phyloP scores from a whole-genome alignment of 2,797 vertebrate genomes.

The Lateolabrax maculatus region DNA sequence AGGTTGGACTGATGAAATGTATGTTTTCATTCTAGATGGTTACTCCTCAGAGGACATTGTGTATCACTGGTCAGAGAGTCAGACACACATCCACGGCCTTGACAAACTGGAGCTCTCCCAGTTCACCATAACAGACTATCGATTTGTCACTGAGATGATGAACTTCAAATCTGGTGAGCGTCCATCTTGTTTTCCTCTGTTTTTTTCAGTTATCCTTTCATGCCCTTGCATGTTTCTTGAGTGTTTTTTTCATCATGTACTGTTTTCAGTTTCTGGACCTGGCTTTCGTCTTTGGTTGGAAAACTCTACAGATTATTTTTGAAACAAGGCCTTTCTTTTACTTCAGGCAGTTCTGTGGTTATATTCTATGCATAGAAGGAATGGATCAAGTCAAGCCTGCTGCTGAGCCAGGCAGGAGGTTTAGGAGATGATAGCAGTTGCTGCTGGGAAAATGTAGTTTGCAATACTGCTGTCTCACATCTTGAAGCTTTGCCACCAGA shows the following conservation, averaged over 20 bases:
- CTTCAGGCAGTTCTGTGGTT: constrained; percentile 38
- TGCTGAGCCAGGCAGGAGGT: constrained; percentile 56
- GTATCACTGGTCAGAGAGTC: constrained; percentile 98
- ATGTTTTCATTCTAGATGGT: constrained; percentile 86
- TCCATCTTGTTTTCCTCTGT: neutral
- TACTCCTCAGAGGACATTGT: constrained; percentile 98
- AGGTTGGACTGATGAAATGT: neutral
- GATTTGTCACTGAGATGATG: constrained; percentile 93
- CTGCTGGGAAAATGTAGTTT: constrained; percentile 39
- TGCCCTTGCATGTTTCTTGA: neutral
- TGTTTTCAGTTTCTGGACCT: constrained; percentile 30
- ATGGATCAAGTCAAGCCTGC: constrained; percentile 53
- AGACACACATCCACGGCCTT: constrained; percentile 94
- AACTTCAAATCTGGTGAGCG: constrained; percentile 96
- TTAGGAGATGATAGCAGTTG: constrained; percentile 51
- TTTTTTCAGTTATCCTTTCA: constrained; percentile 7
- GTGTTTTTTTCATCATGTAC: constrained; percentile 33
- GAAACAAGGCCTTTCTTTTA: constrained; percentile 34
- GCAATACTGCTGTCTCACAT: constrained; percentile 23
- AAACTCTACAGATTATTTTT: constrained; percentile 50
- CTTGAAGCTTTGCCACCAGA: constrained; percentile 29
- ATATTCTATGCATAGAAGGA: constrained; percentile 71
- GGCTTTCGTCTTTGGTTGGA: constrained; percentile 30
- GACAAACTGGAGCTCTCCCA: constrained; percentile 97
- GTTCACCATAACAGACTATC: constrained; percentile 97